phyloP scores from a whole-genome alignment of 2,797 vertebrate species.

The Fistularia tabacaria region DNA sequence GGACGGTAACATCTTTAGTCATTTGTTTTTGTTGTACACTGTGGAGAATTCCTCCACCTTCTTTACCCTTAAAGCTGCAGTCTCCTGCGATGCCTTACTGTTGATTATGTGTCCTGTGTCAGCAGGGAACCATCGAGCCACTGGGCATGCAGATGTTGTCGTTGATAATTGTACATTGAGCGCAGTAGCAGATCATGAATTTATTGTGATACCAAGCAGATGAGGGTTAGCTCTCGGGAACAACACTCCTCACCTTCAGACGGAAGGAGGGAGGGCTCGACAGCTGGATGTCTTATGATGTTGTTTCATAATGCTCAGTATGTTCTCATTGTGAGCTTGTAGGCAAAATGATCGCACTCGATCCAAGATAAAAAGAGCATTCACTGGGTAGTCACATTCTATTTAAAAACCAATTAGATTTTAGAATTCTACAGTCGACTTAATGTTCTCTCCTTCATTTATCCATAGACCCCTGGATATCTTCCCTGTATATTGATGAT shows the following conservation, averaged over 20 bases:
- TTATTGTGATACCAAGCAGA: slow-evolving; percentile 42
- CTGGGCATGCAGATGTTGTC: slow-evolving; percentile 58
- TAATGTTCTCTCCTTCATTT: too few species aligned
- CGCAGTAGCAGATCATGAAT: slow-evolving; percentile 43
- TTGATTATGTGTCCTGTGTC: slow-evolving; percentile 16
- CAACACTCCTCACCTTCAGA: slow-evolving; percentile 45
- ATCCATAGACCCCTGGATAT: not conserved
- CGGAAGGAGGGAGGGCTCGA: slow-evolving; percentile 17
- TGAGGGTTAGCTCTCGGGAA: slow-evolving; percentile 37
- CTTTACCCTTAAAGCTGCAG: slow-evolving; percentile 2
- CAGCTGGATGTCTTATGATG: slow-evolving; percentile 24
- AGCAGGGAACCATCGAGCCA: slow-evolving; percentile 33
- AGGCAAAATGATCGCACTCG: slow-evolving; percentile 19
- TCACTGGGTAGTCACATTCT: not conserved
- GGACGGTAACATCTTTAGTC: too few species aligned
- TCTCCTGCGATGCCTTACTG: slow-evolving; percentile 11
- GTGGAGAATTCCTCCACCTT: not conserved
- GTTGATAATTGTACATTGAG: slow-evolving; percentile 50
- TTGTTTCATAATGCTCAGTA: slow-evolving; percentile 12
- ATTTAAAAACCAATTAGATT: too few species aligned
- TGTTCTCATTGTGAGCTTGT: slow-evolving; percentile 12
- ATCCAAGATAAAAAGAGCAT: slow-evolving; percentile 19
- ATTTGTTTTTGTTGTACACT: too few species aligned
- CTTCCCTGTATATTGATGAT: not conserved
- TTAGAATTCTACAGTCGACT: too few species aligned